phyloP scores from a whole-genome alignment of 2,113 vertebrate genomes.

The Gymnogyps californianus region DNA sequence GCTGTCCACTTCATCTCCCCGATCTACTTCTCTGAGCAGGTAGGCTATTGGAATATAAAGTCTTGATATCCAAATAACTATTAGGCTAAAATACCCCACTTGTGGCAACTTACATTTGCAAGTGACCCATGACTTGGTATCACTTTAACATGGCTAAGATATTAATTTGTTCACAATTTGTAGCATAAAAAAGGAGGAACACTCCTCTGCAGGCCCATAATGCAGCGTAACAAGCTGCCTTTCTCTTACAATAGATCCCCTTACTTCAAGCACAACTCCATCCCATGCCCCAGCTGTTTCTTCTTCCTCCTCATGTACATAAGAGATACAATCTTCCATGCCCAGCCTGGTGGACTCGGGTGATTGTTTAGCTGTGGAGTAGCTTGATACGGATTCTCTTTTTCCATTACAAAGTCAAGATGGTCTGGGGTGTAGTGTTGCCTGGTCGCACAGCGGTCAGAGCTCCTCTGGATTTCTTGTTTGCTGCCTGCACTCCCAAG shows the following conservation, averaged over 20 bases:
- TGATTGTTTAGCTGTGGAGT: neutral
- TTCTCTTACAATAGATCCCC: neutral
- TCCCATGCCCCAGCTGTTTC: neutral
- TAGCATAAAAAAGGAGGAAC: neutral
- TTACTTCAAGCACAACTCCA: neutral
- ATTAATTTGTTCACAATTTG: neutral
- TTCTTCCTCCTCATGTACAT: neutral
- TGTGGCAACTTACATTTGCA: neutral
- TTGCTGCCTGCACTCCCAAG: neutral
- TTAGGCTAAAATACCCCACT: neutral
- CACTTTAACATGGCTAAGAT: neutral
- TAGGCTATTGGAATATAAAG: neutral
- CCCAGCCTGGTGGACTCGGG: neutral
- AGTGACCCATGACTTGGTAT: neutral
- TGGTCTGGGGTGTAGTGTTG: neutral
- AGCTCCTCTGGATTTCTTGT: neutral
- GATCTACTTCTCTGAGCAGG: neutral
- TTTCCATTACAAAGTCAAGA: neutral
- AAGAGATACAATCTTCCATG: neutral
- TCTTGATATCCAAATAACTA: neutral
- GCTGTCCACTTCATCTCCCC: neutral
- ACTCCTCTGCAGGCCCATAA: neutral
- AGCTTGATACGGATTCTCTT: slow-evolving; percentile 21
- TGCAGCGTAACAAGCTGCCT: neutral
- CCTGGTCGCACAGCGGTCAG: neutral